phyloP scores from a whole-genome alignment of 1,140 invertebrate species.

The Drosophila littoralis region DNA sequence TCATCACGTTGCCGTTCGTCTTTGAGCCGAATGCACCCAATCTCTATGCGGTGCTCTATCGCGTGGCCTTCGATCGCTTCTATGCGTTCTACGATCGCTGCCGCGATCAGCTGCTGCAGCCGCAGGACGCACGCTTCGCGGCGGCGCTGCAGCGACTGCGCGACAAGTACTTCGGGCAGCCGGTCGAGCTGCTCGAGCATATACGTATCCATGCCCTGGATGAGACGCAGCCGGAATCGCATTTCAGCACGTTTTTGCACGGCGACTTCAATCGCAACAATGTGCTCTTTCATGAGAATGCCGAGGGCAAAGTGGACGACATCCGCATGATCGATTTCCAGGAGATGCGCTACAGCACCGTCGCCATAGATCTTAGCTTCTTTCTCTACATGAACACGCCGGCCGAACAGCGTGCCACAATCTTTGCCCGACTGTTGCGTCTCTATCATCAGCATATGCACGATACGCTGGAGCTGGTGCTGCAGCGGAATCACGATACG shows the following conservation, averaged over 20 bases:
- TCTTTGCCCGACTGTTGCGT: constrained; percentile 39
- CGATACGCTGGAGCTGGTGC: constrained; percentile 62
- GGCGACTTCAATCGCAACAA: constrained; percentile 83
- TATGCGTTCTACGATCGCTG: constrained; percentile 67
- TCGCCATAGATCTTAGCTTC: constrained; percentile 73
- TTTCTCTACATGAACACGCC: constrained; percentile 79
- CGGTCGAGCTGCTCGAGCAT: constrained; percentile 58
- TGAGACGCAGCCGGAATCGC: constrained; percentile 44
- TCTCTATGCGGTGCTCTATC: constrained; percentile 59
- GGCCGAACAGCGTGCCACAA: constrained; percentile 16
- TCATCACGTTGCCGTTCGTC: constrained; percentile 63
- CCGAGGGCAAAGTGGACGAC: constrained; percentile 45
- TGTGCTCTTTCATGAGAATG: constrained; percentile 67
- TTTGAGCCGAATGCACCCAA: constrained; percentile 9
- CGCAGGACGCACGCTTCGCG: constrained; percentile 14
- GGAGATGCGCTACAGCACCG: constrained; percentile 73
- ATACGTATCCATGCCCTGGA: constrained; percentile 47
- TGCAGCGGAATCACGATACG: constrained; percentile 51
- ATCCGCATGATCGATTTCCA: constrained; percentile 81
- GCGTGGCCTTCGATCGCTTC: constrained; percentile 70
- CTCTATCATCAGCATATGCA: constrained; percentile 56
- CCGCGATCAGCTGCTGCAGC: constrained; percentile 8
- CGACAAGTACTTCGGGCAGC: constrained; percentile 52
- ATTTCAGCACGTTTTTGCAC: constrained; percentile 73
- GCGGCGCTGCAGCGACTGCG: constrained; percentile 56